Percentiles rank a stretch among this genome's conserved stretches.
These are phyloP conservation scores for Cranoglanis bouderius DNA, from an alignment of 2,113 vertebrate species.

Conservation along the genomic window DNA sequence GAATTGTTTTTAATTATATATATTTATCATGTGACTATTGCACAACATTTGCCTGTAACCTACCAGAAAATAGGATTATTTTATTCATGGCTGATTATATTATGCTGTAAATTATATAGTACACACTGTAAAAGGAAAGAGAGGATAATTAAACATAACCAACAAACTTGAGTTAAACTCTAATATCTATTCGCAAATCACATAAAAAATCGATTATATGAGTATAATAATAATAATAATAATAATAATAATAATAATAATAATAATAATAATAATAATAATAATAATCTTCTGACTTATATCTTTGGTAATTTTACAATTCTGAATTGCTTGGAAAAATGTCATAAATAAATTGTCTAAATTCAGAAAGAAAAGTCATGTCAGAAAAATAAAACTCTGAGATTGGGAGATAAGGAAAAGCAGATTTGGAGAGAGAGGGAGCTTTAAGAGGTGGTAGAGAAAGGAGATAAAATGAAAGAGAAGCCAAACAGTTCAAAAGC, in stretches of 20 bases:
- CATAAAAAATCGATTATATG: too few species aligned
- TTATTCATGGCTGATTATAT: background rate
- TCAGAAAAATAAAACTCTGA: conserved; percentile 9
- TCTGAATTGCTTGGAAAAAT: conserved; percentile 10
- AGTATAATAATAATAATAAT: too few species aligned
- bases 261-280: background rate
- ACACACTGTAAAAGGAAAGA: background rate
- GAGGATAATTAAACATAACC: background rate
- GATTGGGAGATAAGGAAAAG: conserved; percentile 7
- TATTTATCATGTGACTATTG: background rate
- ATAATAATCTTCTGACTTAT: background rate
- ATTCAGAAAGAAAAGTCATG: conserved; percentile 15
- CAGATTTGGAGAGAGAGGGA: background rate
- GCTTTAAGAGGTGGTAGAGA: background rate
- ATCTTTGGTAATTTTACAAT: background rate
- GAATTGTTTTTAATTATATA: background rate
- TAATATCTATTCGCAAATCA: too few species aligned
- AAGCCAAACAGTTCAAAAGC: conserved; percentile 31
- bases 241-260: too few species aligned
- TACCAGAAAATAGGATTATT: background rate
- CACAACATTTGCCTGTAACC: background rate
- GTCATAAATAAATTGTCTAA: conserved; percentile 25
- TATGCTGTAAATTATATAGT: background rate
- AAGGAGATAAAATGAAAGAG: conserved; percentile 33
- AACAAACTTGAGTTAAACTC: too few species aligned